Percentiles rank a stretch among this genome's conserved stretches.
phyloP scores from a whole-genome alignment of 2,888 invertebrate species.

The Diaperis boleti region DNA sequence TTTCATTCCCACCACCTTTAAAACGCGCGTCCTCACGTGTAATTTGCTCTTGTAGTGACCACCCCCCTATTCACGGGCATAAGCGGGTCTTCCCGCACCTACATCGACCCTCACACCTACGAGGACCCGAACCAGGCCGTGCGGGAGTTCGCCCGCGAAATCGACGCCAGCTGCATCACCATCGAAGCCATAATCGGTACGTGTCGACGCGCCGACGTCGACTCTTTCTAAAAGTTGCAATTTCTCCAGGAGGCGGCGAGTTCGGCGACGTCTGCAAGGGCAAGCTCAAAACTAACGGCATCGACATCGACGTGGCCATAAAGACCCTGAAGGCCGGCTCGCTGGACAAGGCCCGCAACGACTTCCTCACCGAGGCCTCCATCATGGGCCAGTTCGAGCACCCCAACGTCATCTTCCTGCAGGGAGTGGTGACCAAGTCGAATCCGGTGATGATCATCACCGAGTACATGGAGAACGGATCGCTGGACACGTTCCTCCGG shows the following conservation, averaged over 20 bases:
- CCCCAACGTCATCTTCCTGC: constrained; percentile 98
- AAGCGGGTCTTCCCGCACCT: constrained; percentile 80
- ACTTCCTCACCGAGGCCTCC: constrained; percentile 98
- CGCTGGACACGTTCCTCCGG: constrained; percentile 93
- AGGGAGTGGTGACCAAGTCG: constrained; percentile 97
- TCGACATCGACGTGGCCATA: constrained; percentile 94
- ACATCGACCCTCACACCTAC: constrained; percentile 99
- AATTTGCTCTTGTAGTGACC: constrained; percentile 75
- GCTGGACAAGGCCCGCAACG: constrained; percentile 95
- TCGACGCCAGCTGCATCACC: constrained; percentile 96
- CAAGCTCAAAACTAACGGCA: constrained; percentile 86
- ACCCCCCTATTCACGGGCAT: constrained; percentile 92
- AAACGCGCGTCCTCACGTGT: background rate
- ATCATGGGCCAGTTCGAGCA: constrained; percentile 99
- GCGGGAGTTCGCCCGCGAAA: constrained; percentile 97
- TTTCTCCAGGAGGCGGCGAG: constrained; percentile 85
- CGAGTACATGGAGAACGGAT: constrained; percentile 99
- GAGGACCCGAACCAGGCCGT: constrained; percentile 99
- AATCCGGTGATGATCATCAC: constrained; percentile 99
- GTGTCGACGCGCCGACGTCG: too few species aligned
- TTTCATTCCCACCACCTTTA: background rate
- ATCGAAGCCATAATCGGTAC: constrained; percentile 97
- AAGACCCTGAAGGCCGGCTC: constrained; percentile 92
- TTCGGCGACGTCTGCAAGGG: constrained; percentile 99
- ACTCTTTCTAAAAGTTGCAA: too few species aligned